Base-by-base conservation (phyloP, 2,888 invertebrate species). In the Saturnia pavonia region DNA sequence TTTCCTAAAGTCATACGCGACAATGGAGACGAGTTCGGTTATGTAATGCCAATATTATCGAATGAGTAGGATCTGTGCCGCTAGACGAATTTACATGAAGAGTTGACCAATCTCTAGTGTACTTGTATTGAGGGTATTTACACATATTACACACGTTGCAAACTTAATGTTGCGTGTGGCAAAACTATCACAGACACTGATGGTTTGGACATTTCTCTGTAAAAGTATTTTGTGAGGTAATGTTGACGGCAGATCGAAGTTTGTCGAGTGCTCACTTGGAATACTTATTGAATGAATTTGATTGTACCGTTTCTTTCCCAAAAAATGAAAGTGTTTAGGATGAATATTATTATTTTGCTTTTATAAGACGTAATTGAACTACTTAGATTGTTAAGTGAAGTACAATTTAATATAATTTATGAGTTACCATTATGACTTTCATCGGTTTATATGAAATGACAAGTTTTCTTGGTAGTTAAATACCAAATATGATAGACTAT, bases 11-110 rank as follows among this genome's bases (percentile, higher is more conserved):
- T 68, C 69, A 75, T 74, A 76, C 69, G 60, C 34, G 27, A 65
- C 74, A 82, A 76, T 85, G 82, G 76, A 83, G 71, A 81, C 79
- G 69, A 1, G 63, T 40, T 54, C 57, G 75, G 71, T 88, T 85
- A 86, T 81, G 87, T 84, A 90, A 90, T 76, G 77, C 73, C 79
- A 81, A 88, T 90, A 90, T 86, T 89, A 91, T 91, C 90, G 82
- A 80, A 84, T 82, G 83, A 80, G 82, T 85, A 85, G 84, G 85
- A 91, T 91, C 89, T 89, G 82, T 90, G 89, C 84, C 85, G 85
- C 75, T 73, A 75, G 76, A 82, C 76, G 78, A 83, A 81, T 85
- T 84, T 91, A 85, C 86, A 89, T 86, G 81, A 77, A 76, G 69
- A 74, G 82, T 90, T 91, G 86, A 86, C 88, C 87, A 88, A 89